phyloP scores from a whole-genome alignment of 2,113 vertebrate species.

The Orthonyx spaldingii region DNA sequence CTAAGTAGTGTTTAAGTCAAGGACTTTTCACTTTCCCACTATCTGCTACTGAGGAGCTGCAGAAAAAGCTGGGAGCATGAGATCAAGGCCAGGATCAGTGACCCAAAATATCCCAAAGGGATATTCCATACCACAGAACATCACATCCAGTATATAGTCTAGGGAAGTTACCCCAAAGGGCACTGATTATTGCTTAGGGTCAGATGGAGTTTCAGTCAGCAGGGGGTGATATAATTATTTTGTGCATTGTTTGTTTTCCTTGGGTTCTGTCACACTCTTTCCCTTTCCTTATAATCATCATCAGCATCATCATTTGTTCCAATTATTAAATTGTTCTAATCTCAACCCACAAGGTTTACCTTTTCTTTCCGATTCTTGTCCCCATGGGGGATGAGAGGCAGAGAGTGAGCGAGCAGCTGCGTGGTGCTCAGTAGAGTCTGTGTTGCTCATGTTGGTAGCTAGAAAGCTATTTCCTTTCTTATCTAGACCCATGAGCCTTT shows the following conservation, averaged over 20 bases:
- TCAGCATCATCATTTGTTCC: background rate
- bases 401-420: fast-evolving
- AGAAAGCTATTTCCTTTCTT: background rate
- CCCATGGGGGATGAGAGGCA: fast-evolving
- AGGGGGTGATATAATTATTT: background rate
- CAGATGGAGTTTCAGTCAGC: background rate
- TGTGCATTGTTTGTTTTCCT: background rate
- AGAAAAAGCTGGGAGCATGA: background rate
- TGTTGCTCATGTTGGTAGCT: background rate
- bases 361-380: background rate
- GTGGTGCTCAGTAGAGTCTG: background rate
- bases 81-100: background rate
- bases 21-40: background rate
- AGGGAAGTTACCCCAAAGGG: background rate
- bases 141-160: background rate
- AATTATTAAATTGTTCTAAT: background rate
- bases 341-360: background rate
- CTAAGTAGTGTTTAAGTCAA: background rate
- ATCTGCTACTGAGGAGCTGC: background rate
- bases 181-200: background rate
- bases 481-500: background rate
- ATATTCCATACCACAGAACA: background rate
- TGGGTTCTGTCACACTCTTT: background rate
- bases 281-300: background rate
- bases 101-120: background rate